Evolutionary conservation across 2,113 vertebrate genomes (phyloP).

Genomic region (Periophthalmodon schlosseri): DNA sequence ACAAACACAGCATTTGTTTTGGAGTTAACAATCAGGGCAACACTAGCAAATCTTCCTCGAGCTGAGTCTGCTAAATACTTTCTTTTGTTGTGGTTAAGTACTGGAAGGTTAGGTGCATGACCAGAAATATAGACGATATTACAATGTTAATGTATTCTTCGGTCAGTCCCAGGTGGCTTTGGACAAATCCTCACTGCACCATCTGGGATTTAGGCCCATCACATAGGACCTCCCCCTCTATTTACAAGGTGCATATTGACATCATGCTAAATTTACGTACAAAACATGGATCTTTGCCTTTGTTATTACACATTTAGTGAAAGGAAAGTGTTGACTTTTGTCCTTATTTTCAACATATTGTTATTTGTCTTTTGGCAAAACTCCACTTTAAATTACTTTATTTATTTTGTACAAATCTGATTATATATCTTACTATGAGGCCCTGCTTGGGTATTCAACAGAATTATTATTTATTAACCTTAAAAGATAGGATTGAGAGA

Average conservation of each 20-base stretch:
- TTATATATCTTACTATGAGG: neutral
- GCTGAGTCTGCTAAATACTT: conserved; percentile 8
- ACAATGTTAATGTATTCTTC: conserved; percentile 29
- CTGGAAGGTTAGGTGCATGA: conserved; percentile 49
- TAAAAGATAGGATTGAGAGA: neutral
- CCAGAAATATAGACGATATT: conserved; percentile 9
- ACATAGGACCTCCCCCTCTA: conserved; percentile 15
- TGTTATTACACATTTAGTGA: too few relatives aligned
- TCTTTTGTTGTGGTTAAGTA: conserved; percentile 1
- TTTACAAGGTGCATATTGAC: neutral
- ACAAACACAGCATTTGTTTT: neutral
- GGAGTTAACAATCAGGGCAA: neutral
- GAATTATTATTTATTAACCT: too few relatives aligned
- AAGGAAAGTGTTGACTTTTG: too few relatives aligned
- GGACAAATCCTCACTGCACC: conserved; percentile 28
- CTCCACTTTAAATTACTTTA: too few relatives aligned
- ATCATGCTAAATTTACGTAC: neutral
- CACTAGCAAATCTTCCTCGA: neutral
- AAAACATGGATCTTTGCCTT: accelerated
- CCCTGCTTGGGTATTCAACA: too few relatives aligned
- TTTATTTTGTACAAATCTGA: neutral
- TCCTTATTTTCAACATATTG: too few relatives aligned
- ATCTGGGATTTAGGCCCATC: conserved; percentile 52
- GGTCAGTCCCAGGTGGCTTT: conserved; percentile 45
- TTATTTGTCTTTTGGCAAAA: too few relatives aligned